Base-by-base conservation (phyloP, 2,888 invertebrate species). In the Dryobota labecula region DNA sequence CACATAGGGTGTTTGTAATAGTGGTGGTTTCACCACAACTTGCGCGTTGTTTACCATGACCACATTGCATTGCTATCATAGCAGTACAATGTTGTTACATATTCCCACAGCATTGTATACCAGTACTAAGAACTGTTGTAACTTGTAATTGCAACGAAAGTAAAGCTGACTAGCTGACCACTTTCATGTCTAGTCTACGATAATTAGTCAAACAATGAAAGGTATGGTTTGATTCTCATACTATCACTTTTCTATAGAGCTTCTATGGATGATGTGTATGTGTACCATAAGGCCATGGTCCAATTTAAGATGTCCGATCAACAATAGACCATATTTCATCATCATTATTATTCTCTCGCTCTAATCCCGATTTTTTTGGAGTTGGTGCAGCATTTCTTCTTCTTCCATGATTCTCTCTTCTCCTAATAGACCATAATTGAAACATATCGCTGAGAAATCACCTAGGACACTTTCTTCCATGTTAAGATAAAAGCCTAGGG, bases 71-170 rank as follows among this genome's bases (percentile, higher is more conserved):
- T 58, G 45, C 24, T 24, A 30, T 24, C 13, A 38, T 15, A 9
- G 6, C 36, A 13, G 13, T 24, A 72, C 43, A 38, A 70, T 72
- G 24, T 20, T 30, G 43, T 15, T 20, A 36, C 36, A 18, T n/a
- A 33, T 74, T 71, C 71, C 51, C 71, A 74, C 71, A 51, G 43
- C 11, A 60, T 33, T 47, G 18, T 27, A 20, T 2, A 36, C 33
- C 4, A 13, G 41, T 62, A 61, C 45, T n/a, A 20, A 54, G 30
- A 54, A 47, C n/a, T 7, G 15, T 30, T 51, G 45, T 56, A 57
- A 71, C 38, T 49, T 41, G 30, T 68, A 73, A 68, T 49, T 57
- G 47, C 27, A 68, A 56, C 0, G 73, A 67, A 76, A 73, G 56
- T 49, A 20, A 33, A 67, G 27, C 27, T 27, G 66, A n/a, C 54